Percentiles rank a stretch among this genome's conserved stretches.
Conservation (phyloP, 2,888 invertebrate genomes). For the Oscheius sp. region DNA sequence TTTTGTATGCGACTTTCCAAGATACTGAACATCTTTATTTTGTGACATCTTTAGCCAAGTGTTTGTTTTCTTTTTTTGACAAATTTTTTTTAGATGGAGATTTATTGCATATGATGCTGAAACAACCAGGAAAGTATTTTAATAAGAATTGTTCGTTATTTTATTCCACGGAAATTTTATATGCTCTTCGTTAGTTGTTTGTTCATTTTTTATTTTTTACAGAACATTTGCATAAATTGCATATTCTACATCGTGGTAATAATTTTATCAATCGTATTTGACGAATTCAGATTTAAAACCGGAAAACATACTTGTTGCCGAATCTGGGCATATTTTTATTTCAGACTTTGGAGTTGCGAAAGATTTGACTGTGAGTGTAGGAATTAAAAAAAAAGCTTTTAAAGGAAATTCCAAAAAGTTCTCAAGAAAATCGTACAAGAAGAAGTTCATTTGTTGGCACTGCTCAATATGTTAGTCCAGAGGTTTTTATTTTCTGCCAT, state of each 20-base stretch:
- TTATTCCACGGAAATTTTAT: constrained; percentile 90
- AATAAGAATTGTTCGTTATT: constrained; percentile 82
- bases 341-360: constrained; percentile 87
- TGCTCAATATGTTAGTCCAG: constrained; percentile 97
- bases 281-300: constrained; percentile 67
- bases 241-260: constrained; percentile 63
- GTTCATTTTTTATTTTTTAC: constrained; percentile 33
- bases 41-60: constrained; percentile 79
- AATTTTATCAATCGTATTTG: constrained; percentile 58
- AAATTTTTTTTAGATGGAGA: constrained; percentile 46
- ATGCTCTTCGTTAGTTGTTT: constrained; percentile 79
- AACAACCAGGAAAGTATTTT: constrained; percentile 40
- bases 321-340: constrained; percentile 93
- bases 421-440: constrained; percentile 22
- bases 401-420: neutral
- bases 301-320: constrained; percentile 93
- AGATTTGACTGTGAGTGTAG: constrained; percentile 13
- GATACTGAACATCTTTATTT: constrained; percentile 90
- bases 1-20: constrained; percentile 94
- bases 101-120: constrained; percentile 41
- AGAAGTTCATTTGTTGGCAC: constrained; percentile 86
- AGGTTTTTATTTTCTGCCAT: constrained; percentile 75
- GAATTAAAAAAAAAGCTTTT: neutral
- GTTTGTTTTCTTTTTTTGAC: constrained; percentile 30
- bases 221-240: constrained; percentile 59